Evolutionary conservation across 1,140 invertebrate species (phyloP), one percentile per base, ranked within the genome.

Genomic region (Cydia strobilella): DNA sequence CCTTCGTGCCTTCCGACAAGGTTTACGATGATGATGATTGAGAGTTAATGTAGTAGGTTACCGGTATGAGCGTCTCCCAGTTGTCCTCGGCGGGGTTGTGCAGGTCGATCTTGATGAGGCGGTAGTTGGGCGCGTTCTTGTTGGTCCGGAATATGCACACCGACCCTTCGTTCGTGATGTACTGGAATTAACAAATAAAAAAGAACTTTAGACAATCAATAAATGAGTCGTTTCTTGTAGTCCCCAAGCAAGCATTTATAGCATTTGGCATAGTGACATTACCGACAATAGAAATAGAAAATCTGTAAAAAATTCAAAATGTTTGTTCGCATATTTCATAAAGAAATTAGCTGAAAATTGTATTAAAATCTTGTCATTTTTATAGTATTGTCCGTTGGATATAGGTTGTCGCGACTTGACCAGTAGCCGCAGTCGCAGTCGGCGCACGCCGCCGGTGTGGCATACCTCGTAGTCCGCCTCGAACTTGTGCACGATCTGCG

Each of bases 371-470:
- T 1, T 39, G 9, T 39, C 7, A 9, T 9, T 39, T 39, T 39
- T 39, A 39, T 10, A 10, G 35, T 39, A 10, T 39, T 10, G 12
- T 3, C 97, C 98, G 79, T 97, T 96, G 90, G 97, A 96, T 75
- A 95, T 93, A 62, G 97, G 95, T 10, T 31, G 31, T 2, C 25
- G 95, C 12, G 94, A 94, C 77, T 99, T 89, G 23, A 99, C 93
- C 51, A 99, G 94, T 97, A 99, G n/a, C 95, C n/a, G n/a, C n/a
- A n/a, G 94, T 98, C 98, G 94, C 97, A 98, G 86, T 99, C 96
- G 35, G 96, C 42, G 15, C 13, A 45, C 42, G 42, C 42, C 10
- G 42, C 10, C 42, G 4, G 42, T 39, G 45, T n/a, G 51, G 12
- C 89, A 90, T 93, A 98, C 98, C 91, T 98, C 96, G 93, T 98